These are phyloP conservation scores for Megathymus violae DNA, from an alignment of 1,140 invertebrate genomes.

Conservation along the genomic window DNA sequence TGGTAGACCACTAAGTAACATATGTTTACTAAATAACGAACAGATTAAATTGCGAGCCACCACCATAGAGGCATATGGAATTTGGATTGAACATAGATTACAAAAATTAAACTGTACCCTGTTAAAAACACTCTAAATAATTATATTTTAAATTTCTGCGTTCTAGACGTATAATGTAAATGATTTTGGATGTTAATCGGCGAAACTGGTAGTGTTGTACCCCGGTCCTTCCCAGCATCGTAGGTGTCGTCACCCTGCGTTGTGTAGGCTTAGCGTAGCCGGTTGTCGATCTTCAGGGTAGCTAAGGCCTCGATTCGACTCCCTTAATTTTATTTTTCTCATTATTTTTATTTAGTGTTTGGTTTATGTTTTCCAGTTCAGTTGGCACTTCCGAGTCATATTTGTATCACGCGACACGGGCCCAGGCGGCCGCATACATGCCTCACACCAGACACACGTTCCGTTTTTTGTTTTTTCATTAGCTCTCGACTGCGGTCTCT, in stretches of 20 bases:
- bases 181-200: conserved; percentile 44
- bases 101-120: conserved; percentile 34
- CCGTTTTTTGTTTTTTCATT: conserved; percentile 47
- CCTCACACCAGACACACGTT: conserved; percentile 68
- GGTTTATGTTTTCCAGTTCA: conserved; percentile 55
- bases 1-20: conserved; percentile 69
- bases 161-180: conserved; percentile 2
- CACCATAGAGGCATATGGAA: conserved; percentile 64
- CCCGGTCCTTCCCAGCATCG: conserved; percentile 50
- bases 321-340: conserved; percentile 52
- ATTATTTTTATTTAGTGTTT: conserved; percentile 53
- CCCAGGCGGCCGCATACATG: conserved; percentile 61
- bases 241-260: conserved; percentile 61
- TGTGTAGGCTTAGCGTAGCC: conserved; percentile 66
- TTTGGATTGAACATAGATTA: conserved; percentile 48
- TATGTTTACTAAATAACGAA: conserved; percentile 45
- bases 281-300: conserved; percentile 61
- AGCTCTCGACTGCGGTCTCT: conserved; percentile 37
- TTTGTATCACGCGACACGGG: conserved; percentile 74
- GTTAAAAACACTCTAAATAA: conserved; percentile 29
- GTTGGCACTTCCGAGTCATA: conserved; percentile 74
- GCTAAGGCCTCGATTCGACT: conserved; percentile 66
- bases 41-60: conserved; percentile 61
- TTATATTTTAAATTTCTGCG: conserved; percentile 10
- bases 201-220: conserved; percentile 49